Percentiles rank a stretch among this genome's conserved stretches.
phyloP scores from a whole-genome alignment of 2,797 vertebrate species.

The Falco naumanni region DNA sequence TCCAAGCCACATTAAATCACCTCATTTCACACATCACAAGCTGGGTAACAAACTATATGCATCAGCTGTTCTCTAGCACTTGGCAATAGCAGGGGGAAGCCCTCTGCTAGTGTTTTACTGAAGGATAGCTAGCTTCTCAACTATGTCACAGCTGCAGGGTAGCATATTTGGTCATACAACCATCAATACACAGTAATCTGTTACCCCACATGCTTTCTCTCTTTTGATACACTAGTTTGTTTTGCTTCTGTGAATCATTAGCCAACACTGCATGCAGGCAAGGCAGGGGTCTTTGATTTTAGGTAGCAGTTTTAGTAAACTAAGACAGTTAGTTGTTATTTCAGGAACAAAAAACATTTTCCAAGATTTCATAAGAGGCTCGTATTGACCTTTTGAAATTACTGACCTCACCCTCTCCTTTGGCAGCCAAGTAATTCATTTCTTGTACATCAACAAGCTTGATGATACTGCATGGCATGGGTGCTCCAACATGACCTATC shows the following conservation, averaged over 20 bases:
- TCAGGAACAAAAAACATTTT: not conserved
- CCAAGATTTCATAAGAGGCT: not conserved
- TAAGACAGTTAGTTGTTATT: not conserved
- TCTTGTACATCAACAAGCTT: conserved; percentile 94
- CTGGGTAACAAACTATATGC: not conserved
- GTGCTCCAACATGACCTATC: conserved; percentile 92
- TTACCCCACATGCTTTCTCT: not conserved
- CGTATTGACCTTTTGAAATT: not conserved
- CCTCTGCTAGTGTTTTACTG: not conserved
- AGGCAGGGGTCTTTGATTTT: not conserved
- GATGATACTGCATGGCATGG: conserved; percentile 89
- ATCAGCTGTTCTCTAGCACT: not conserved
- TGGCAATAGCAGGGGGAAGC: not conserved
- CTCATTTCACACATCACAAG: not conserved
- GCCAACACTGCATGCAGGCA: not conserved
- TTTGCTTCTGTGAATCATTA: not conserved
- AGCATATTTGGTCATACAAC: not conserved
- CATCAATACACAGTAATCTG: not conserved
- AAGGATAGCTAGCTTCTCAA: not conserved
- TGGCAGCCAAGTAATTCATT: conserved; percentile 93
- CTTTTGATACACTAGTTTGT: not conserved
- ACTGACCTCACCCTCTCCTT: conserved; percentile 94
- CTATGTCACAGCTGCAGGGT: not conserved
- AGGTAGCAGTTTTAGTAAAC: not conserved
- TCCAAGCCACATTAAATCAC: not conserved